These are phyloP conservation scores for Tethea ocularis DNA, from an alignment of 2,888 invertebrate species.

Conservation along the genomic window DNA sequence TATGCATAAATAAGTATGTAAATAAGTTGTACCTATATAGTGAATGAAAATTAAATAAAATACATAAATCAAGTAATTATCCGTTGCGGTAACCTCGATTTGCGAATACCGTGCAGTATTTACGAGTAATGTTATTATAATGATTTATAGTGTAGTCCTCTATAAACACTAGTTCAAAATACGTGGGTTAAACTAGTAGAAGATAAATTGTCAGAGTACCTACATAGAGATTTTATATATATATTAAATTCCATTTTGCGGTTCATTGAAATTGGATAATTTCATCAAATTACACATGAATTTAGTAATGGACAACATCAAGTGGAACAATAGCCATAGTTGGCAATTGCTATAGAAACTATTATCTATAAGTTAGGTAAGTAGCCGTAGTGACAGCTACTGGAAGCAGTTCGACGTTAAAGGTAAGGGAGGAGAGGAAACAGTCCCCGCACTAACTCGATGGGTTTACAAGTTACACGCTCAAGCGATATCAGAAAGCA, in stretches of 20 bases:
- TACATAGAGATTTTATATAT: too few relatives aligned
- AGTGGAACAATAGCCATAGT: conserved; percentile 29
- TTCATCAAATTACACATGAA: conserved; percentile 37
- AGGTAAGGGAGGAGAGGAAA: conserved; percentile 23
- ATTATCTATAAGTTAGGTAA: conserved; percentile 36
- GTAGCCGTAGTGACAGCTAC: conserved; percentile 37
- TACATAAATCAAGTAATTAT: too few relatives aligned
- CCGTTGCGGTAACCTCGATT: too few relatives aligned
- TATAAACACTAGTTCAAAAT: too few relatives aligned
- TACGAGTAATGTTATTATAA: too few relatives aligned
- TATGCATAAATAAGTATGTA: too few relatives aligned
- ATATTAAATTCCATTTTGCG: too few relatives aligned
- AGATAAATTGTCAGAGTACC: neutral
- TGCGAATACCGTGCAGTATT: too few relatives aligned
- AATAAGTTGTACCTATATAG: too few relatives aligned
- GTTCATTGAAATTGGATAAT: conserved; percentile 39
- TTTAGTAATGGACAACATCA: conserved; percentile 33
- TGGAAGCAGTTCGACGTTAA: conserved; percentile 43
- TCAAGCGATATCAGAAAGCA: conserved; percentile 11
- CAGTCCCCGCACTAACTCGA: conserved; percentile 24
- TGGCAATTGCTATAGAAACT: conserved; percentile 45
- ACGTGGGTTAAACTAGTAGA: too few relatives aligned
- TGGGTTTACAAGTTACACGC: conserved; percentile 8
- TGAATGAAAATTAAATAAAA: too few relatives aligned
- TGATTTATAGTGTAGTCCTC: too few relatives aligned